Conservation (phyloP, 2,888 invertebrate species). For the Epirrhoe alternata region DNA sequence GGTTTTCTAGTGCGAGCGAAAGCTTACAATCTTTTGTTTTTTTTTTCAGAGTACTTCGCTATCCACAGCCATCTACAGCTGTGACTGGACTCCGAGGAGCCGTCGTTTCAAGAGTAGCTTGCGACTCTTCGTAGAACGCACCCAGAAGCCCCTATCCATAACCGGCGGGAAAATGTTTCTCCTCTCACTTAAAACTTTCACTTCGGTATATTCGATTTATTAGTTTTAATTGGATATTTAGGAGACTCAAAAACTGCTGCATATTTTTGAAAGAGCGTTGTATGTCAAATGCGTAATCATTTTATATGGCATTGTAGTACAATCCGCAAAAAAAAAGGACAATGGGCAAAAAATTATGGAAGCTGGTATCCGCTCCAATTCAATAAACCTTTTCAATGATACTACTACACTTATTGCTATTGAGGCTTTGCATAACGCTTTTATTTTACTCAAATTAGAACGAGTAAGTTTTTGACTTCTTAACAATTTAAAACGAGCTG, state of each 20-base stretch:
- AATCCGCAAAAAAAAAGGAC: no score
- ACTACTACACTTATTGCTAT: no score
- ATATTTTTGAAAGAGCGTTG: not conserved
- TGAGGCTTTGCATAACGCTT: no score
- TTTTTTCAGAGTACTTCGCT: slow-evolving; percentile 61
- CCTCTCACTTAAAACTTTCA: slow-evolving; percentile 66
- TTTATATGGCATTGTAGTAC: no score
- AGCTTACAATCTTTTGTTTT: not conserved
- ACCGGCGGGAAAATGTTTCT: slow-evolving; percentile 70
- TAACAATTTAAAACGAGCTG: no score
- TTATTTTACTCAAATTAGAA: no score
- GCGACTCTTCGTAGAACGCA: slow-evolving; percentile 63
- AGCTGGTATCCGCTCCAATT: no score
- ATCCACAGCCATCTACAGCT: slow-evolving; percentile 60
- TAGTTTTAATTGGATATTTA: slow-evolving; percentile 14
- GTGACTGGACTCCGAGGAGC: slow-evolving; percentile 65
- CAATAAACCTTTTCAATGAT: no score
- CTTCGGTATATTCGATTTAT: slow-evolving; percentile 60
- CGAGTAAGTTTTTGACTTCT: no score
- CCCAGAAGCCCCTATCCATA: slow-evolving; percentile 62
- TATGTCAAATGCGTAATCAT: no score
- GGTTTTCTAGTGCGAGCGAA: not conserved
- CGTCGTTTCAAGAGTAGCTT: slow-evolving; percentile 65
- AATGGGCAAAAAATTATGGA: no score
- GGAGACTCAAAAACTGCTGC: slow-evolving; percentile 16